Evolutionary conservation across 2,113 vertebrate species (phyloP).

Genomic region (Zapus hudsonius): DNA sequence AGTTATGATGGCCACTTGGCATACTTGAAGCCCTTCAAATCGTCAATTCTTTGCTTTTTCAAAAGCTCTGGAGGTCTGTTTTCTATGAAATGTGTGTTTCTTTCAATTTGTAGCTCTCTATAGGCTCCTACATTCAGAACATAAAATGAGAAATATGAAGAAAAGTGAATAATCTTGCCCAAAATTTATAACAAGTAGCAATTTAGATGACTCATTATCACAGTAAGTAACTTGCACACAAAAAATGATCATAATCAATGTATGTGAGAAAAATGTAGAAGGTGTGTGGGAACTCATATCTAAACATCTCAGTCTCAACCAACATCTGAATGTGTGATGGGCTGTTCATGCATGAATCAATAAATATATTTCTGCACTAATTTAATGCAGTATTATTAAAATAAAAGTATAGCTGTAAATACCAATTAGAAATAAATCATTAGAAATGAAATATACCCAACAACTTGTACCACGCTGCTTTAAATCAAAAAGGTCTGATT

Average conservation of each 20-base stretch:
- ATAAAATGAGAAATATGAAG: slow-evolving; percentile 78
- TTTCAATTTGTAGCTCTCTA: slow-evolving; percentile 79
- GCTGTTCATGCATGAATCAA: slow-evolving; percentile 64
- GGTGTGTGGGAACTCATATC: slow-evolving; percentile 27
- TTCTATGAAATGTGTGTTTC: slow-evolving; percentile 78
- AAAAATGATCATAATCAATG: slow-evolving; percentile 80
- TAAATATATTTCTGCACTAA: slow-evolving; percentile 72
- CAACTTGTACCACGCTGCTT: not conserved
- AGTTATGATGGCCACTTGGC: slow-evolving; percentile 72
- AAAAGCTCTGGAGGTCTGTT: slow-evolving; percentile 72
- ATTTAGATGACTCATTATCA: slow-evolving; percentile 82
- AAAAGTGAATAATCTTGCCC: slow-evolving; percentile 79
- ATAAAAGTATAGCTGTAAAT: slow-evolving; percentile 63
- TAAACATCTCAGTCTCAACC: slow-evolving; percentile 1
- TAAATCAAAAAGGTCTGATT: slow-evolving; percentile 51
- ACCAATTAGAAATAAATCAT: slow-evolving; percentile 77
- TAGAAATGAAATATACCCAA: slow-evolving; percentile 51
- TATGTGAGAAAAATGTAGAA: slow-evolving; percentile 74
- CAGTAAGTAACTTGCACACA: slow-evolving; percentile 71
- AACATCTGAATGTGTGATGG: slow-evolving; percentile 63
- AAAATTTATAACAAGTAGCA: slow-evolving; percentile 83
- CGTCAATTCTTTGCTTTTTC: slow-evolving; percentile 72
- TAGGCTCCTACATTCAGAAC: slow-evolving; percentile 78
- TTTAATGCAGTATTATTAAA: slow-evolving; percentile 60
- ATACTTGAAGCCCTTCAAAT: slow-evolving; percentile 69